A percentile compares a stretch with the other conserved stretches of the same genome.
phyloP scores from a whole-genome alignment of 2,888 invertebrate species.

The Tachina grossa region DNA sequence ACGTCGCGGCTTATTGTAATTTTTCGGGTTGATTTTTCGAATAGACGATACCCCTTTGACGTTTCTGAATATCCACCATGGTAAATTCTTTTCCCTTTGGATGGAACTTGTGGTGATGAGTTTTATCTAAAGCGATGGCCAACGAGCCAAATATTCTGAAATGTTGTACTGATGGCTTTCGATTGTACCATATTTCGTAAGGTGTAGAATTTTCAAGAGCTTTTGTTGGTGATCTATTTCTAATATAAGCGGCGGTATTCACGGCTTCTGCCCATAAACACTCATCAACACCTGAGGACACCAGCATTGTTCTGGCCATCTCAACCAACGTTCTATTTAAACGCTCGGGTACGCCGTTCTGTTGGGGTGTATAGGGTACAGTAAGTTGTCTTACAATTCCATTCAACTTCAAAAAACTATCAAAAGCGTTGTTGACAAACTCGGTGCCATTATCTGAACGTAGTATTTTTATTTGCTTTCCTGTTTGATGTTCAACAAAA shows the following conservation, averaged over 20 bases:
- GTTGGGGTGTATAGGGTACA: constrained; percentile 67
- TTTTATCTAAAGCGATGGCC: constrained; percentile 61
- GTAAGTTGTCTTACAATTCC: constrained; percentile 65
- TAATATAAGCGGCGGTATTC: constrained; percentile 65
- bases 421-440: constrained; percentile 65
- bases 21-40: constrained; percentile 20
- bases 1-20: constrained; percentile 42
- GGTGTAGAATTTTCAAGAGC: constrained; percentile 64
- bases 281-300: constrained; percentile 72
- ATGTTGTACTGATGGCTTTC: constrained; percentile 59
- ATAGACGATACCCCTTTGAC: constrained; percentile 55
- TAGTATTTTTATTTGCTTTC: constrained; percentile 63
- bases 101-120: constrained; percentile 59
- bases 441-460: constrained; percentile 68
- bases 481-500: constrained; percentile 64
- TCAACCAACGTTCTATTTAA: constrained; percentile 68
- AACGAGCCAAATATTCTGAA: constrained; percentile 57
- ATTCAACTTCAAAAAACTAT: constrained; percentile 50
- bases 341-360: constrained; percentile 70
- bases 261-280: constrained; percentile 63
- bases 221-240: constrained; percentile 65
- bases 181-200: constrained; percentile 63
- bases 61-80: constrained; percentile 49
- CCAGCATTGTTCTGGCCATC: constrained; percentile 75
- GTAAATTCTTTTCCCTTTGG: constrained; percentile 49